Evolutionary conservation across 2,888 invertebrate species (phyloP), one percentile per base, ranked within the genome.

Genomic region (Dryadula phaetusa): DNA sequence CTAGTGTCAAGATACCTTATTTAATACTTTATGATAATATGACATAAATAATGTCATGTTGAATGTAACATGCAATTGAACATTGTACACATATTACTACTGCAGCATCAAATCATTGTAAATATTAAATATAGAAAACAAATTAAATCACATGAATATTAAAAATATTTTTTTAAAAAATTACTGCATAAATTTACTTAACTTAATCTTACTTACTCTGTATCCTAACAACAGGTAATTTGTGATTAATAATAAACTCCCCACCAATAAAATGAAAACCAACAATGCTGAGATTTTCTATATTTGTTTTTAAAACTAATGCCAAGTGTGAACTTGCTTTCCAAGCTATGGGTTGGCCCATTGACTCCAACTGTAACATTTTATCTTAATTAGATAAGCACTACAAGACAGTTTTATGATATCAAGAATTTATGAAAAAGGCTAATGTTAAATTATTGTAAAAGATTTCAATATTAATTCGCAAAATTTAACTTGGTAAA

Each of bases 261-360:
- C 95, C 95, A 76, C 95, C 94, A 81, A 96, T 94, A 84, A 96
- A 95, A 76, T 95, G 94, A 72, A 95, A 94, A 56, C 96, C 94
- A 71, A 97, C 93, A 75, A 95, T 94, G 70, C 96, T 95, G 54
- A 97, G 94, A 77, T 95, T 94, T 78, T 96, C 95, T 75, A 96
- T 93, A 81, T 97, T 96, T 52, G 96, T 96, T 83, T 95, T 96
- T 65, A 97, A 78, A 70, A 97, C 94, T 73, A 97, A 92, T 61
- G 95, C 95, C 78, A 97, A 94, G 81, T 95, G 94, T 72, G 96
- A 95, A 62, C 95, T 94, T 62, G 95, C 95, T 79, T 95, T 96
- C 97, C 97, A 97, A 32, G 97, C 96, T 65, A 96, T 92, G 56
- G 96, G 94, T 80, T 95, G 94, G 65, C 97, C 97, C 85, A 96